Evolutionary conservation across 2,113 vertebrate species (phyloP), one percentile per base, ranked within the genome.

Genomic region (Lontra canadensis): DNA sequence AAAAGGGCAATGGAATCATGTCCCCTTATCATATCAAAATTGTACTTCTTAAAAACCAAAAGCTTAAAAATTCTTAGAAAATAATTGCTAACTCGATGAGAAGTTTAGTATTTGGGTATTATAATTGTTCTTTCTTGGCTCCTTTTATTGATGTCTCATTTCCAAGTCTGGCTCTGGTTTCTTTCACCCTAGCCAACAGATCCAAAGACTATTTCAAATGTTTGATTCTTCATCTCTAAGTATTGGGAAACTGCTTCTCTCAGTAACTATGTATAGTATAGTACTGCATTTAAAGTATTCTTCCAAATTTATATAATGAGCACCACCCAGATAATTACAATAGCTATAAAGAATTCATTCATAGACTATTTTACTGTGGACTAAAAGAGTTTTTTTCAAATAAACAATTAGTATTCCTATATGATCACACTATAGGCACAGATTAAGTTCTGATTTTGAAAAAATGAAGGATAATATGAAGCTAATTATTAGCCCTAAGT

Each of bases 21-120:
- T 69, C 65, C 82, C 34, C 25, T 88, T 96, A 88, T 69, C 79
- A 73, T 21, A 57, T 47, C 47, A 67, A 89, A 95, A 67, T 34
- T 74, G 20, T 1, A 95, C 65, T 89, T 79, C 36, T 95, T 95
- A 69, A 82, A 94, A 90, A 94, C 2, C 13, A 76, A 59, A 15
- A 87, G 29, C 36, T 83, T 84, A 88, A 94, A 89, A 83, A 80
- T 91, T 69, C 42, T 87, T 80, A 91, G 92, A 95, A 96, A 84
- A 96, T 92, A 95, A 87, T 21, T 84, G 69, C 74, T 93, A 85
- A 47, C 18, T 61, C 1, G 31, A 96, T 42, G 26, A 90, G 71
- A 86, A 3, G 36, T 79, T 73, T 78, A 84, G 42, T 78, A 26
- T 73, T 69, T 90, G n/a, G 12, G 10, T 69, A 59, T 90, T 95